phyloP scores from a whole-genome alignment of 2,888 invertebrate species.

The Trichopoda pennipes region DNA sequence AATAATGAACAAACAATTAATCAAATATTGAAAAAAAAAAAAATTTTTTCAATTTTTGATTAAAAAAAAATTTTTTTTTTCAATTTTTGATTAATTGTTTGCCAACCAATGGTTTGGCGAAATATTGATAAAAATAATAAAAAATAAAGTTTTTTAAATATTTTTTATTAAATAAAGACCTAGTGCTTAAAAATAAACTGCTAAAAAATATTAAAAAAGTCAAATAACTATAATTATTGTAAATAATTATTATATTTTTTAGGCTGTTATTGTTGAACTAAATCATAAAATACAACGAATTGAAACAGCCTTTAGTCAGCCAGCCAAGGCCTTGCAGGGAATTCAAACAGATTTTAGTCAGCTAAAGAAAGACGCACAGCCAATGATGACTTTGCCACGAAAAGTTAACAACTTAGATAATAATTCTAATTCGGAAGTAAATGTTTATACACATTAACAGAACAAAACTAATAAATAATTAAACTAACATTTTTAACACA shows the following conservation, averaged over 20 bases:
- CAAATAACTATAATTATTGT: too few relatives aligned
- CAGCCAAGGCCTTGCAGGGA: slow-evolving; percentile 58
- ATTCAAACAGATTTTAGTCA: slow-evolving; percentile 68
- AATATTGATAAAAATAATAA: too few relatives aligned
- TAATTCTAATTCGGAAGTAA: slow-evolving; percentile 29
- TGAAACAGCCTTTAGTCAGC: slow-evolving; percentile 67
- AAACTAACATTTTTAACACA: background rate
- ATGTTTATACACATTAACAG: background rate
- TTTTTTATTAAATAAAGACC: too few relatives aligned
- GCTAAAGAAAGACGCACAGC: slow-evolving; percentile 55
- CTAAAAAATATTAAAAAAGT: too few relatives aligned
- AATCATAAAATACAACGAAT: slow-evolving; percentile 67
- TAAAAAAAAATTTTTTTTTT: too few relatives aligned
- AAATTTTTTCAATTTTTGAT: too few relatives aligned
- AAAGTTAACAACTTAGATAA: background rate
- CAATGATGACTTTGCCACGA: slow-evolving; percentile 13
- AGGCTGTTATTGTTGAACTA: slow-evolving; percentile 67
- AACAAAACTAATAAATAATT: background rate
- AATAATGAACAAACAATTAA: too few relatives aligned
- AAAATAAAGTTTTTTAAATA: too few relatives aligned
- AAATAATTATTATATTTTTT: background rate
- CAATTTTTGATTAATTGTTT: too few relatives aligned
- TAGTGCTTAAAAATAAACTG: too few relatives aligned
- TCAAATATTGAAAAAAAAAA: too few relatives aligned
- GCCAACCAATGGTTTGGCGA: too few relatives aligned